These are phyloP conservation scores for Channa argus DNA, from an alignment of 2,113 vertebrate genomes.

Conservation along the genomic window DNA sequence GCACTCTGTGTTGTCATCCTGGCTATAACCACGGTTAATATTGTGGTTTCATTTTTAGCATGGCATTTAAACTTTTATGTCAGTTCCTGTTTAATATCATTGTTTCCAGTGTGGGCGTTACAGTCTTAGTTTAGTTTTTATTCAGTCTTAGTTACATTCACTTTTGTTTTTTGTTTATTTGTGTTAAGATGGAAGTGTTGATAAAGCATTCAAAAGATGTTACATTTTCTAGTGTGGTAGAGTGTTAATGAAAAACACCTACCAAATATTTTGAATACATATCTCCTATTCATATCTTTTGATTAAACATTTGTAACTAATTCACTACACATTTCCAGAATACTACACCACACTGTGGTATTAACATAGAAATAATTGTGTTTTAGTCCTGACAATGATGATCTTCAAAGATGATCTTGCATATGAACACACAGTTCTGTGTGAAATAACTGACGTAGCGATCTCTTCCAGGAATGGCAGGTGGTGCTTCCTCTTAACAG, in stretches of 20 bases:
- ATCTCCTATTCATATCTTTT: too few species aligned
- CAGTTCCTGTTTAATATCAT: neutral
- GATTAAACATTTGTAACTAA: too few species aligned
- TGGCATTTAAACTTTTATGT: neutral
- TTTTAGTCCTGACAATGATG: too few species aligned
- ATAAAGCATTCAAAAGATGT: too few species aligned
- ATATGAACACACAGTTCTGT: conserved; percentile 5
- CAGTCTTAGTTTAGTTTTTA: conserved; percentile 10
- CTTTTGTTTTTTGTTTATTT: neutral
- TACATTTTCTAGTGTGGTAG: too few species aligned
- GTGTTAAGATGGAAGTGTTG: neutral
- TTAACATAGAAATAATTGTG: too few species aligned
- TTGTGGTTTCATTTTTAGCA: conserved; percentile 11
- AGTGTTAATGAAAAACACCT: too few species aligned
- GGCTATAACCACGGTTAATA: neutral
- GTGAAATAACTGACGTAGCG: conserved; percentile 26
- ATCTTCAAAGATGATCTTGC: neutral
- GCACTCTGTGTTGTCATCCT: too few species aligned
- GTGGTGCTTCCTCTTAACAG: conserved; percentile 63
- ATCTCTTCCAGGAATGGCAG: conserved; percentile 69
- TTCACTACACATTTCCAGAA: too few species aligned
- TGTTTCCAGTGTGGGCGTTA: conserved; percentile 1
- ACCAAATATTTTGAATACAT: too few species aligned
- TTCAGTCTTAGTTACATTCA: neutral
- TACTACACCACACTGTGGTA: too few species aligned